phyloP scores from a whole-genome alignment of 2,797 vertebrate species.

The Fundulus diaphanus region DNA sequence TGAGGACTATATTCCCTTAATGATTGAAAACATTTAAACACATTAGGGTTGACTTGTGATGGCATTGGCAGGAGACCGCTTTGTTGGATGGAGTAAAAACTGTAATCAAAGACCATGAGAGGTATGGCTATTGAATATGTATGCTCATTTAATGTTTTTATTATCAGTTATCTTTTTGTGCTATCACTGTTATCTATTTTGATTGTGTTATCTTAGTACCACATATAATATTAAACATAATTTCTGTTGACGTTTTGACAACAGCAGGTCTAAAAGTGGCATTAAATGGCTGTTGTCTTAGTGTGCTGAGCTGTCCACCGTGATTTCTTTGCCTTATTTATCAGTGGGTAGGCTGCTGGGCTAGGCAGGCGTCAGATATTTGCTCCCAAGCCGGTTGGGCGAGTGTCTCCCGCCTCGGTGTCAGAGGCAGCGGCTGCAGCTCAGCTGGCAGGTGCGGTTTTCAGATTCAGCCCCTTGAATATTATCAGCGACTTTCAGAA shows the following conservation, averaged over 20 bases:
- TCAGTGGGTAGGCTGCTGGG: neutral
- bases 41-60: neutral
- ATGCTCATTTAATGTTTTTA: no score
- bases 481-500: neutral
- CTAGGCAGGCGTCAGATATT: neutral
- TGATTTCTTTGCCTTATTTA: neutral
- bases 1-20: neutral
- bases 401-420: neutral
- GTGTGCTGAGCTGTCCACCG: neutral
- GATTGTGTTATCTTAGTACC: neutral
- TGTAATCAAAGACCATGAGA: neutral
- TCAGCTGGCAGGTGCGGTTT: no score
- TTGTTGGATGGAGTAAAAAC: neutral
- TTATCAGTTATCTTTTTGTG: neutral
- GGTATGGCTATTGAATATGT: neutral
- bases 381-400: slow-evolving; percentile 9
- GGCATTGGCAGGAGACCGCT: neutral
- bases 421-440: neutral
- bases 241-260: neutral
- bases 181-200: neutral
- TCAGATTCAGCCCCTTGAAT: no score
- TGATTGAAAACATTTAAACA: neutral
- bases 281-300: neutral
- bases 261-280: neutral
- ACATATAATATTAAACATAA: neutral